Evolutionary conservation across 2,113 vertebrate genomes (phyloP).

Genomic region (Chaetodon trifascialis): DNA sequence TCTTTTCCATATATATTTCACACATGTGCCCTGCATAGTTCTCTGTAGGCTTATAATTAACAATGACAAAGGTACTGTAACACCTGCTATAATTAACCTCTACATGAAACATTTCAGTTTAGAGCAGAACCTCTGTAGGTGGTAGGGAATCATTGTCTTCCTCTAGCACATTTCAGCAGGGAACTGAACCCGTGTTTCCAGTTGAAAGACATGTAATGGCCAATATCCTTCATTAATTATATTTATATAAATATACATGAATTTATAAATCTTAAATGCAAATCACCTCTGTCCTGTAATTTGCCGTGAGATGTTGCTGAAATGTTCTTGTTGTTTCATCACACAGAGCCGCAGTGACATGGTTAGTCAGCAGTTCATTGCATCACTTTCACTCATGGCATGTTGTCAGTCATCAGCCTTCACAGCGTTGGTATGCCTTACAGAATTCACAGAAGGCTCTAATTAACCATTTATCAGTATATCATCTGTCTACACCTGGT

Average conservation of each 20-base stretch:
- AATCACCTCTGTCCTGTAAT: neutral
- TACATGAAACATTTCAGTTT: constrained; percentile 11
- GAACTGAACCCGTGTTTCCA: neutral
- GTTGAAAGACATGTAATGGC: neutral
- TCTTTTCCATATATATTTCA: neutral
- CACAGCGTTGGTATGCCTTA: constrained; percentile 1
- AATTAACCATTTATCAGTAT: constrained; percentile 60
- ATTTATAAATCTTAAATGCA: neutral
- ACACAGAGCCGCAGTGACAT: constrained; percentile 16
- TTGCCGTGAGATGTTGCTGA: constrained; percentile 19
- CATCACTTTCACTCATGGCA: constrained; percentile 26
- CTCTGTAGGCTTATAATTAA: neutral
- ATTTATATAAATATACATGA: neutral
- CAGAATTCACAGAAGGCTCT: constrained; percentile 47
- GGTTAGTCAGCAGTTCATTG: constrained; percentile 4
- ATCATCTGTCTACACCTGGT: constrained; percentile 64
- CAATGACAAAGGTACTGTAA: neutral
- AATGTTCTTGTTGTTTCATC: constrained; percentile 38
- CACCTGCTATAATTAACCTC: neutral
- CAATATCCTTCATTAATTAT: neutral
- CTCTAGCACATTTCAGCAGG: neutral
- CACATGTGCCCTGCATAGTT: neutral
- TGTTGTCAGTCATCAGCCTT: constrained; percentile 33
- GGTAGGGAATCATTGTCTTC: neutral
- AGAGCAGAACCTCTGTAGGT: neutral